A percentile compares a stretch with the other conserved stretches of the same genome.
These are phyloP conservation scores for Ophioderma brevispina DNA, from an alignment of 35 echinoderm and acorn worm genomes.

Conservation along the genomic window DNA sequence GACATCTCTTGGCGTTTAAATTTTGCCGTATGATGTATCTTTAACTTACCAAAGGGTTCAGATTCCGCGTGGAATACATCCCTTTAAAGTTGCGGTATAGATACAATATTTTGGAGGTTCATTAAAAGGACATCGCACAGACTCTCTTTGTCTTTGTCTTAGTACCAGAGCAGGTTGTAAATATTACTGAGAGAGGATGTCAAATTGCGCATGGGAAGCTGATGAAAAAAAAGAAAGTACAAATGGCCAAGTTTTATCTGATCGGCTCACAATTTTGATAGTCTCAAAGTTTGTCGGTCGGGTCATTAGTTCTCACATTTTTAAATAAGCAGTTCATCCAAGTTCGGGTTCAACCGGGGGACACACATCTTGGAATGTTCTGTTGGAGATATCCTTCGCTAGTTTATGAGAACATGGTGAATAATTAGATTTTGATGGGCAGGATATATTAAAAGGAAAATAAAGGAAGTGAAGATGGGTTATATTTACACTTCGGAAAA, in stretches of 20 bases:
- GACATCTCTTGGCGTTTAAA: no score
- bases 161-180: neutral
- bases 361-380: slow-evolving; percentile 3
- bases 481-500: neutral
- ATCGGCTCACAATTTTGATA: neutral
- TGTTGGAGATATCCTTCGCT: neutral
- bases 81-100: no score
- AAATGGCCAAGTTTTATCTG: neutral
- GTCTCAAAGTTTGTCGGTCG: neutral
- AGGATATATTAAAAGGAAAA: neutral
- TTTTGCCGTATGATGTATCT: no score
- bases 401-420: neutral
- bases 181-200: neutral
- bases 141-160: neutral
- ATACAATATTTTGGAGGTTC: no score
- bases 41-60: no score
- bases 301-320: neutral
- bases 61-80: no score
- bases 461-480: neutral
- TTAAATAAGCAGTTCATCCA: neutral
- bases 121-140: no score
- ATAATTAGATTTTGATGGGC: neutral
- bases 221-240: neutral
- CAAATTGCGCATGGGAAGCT: neutral
- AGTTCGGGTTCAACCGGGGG: neutral